Base-by-base conservation (phyloP, 2,797 vertebrate species). In the Heteromormyrus szaboi region DNA sequence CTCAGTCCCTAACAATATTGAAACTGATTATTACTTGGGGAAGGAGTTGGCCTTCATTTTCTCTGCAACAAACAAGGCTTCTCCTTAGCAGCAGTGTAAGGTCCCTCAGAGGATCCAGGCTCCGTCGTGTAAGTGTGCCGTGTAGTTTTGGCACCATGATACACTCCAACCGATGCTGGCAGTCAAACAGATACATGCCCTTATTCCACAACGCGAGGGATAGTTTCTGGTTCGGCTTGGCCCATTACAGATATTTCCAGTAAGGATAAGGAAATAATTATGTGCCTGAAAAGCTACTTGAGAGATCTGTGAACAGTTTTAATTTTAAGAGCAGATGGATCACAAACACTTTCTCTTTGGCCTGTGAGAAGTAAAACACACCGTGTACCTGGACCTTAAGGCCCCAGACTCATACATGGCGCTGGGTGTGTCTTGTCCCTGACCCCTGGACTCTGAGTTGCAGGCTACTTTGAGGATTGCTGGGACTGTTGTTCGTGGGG, bases 1-100 rank as follows among this genome's bases (percentile, higher is more conserved):
- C 50, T 90, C 87, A 91, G 89, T 90, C 85, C 1, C 81, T 90
- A 2, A 19, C n/a, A 48, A 11, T 41, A 83, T 54, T 41, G 50
- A 90, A 90, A 90, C 85, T 89, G 87, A 17, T 89, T 89, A 88
- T 56, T 90, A 91, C 92, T 93, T 90, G 89, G 90, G 68, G 88
- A 89, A 88, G 19, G 37, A n/a, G 14, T 41, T 86, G 90, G 22
- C 2, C 33, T 88, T 92, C 41, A 50, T 88, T 94, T 92, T 90
- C 81, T 92, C 90, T 44, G 37, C 89, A 54, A 84, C 89, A 92
- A 93, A 93, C 76, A 88, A 89, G 89, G 89, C 91, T 88, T 92
- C 93, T 93, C 89, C 91, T 91, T 65, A 90, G 37, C 50, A 89
- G 89, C 88, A 91, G 87, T 46, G 19, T 53, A 87, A 87, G 37